Conservation (phyloP, 2,797 vertebrate genomes). For the Crocodylus rhombifer region DNA sequence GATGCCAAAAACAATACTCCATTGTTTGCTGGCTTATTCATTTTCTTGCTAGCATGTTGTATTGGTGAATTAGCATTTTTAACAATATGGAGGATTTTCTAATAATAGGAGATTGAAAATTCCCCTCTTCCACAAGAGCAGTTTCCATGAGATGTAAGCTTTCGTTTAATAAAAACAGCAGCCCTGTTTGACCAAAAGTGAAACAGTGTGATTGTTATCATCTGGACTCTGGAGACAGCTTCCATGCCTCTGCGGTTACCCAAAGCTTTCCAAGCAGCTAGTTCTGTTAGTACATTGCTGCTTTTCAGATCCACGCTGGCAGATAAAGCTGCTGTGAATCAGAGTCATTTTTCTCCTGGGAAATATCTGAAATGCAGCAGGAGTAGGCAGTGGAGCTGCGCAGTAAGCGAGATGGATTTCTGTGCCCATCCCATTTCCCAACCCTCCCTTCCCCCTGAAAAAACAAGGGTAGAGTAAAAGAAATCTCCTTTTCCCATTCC, state of each 20-base stretch:
- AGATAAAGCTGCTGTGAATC: background rate
- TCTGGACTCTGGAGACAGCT: background rate
- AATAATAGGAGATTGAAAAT: slow-evolving; percentile 6
- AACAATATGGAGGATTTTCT: background rate
- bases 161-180: background rate
- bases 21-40: background rate
- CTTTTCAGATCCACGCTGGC: background rate
- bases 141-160: background rate
- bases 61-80: background rate
- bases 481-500: background rate
- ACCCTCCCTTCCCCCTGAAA: background rate
- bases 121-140: background rate
- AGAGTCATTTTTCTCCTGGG: background rate
- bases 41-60: background rate
- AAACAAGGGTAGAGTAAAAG: background rate
- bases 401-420: background rate
- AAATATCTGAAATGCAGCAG: background rate
- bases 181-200: too few relatives aligned
- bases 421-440: too few relatives aligned
- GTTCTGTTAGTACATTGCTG: background rate
- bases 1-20: background rate
- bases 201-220: too few relatives aligned
- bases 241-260: background rate
- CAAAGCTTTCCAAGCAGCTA: background rate
- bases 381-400: background rate